These are phyloP conservation scores for Beaufortia kweichowensis DNA, from an alignment of 2,113 vertebrate genomes.

Conservation along the genomic window DNA sequence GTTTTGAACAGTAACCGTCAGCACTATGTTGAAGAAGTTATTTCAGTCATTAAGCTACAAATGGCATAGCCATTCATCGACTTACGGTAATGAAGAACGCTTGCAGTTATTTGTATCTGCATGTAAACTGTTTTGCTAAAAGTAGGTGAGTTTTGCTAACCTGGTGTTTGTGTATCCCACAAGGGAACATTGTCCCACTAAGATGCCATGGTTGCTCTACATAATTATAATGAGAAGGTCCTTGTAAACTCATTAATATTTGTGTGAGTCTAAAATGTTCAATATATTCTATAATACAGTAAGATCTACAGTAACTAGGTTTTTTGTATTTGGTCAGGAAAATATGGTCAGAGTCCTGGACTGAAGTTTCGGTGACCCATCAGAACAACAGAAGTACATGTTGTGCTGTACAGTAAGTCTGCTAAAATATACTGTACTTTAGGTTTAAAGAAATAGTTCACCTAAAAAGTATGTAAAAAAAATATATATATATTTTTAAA, in stretches of 20 bases:
- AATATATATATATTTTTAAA: too few species aligned
- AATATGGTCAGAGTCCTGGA: too few species aligned
- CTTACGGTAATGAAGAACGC: conserved; percentile 67
- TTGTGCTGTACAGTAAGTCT: too few species aligned
- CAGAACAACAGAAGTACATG: too few species aligned
- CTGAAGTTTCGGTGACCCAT: too few species aligned
- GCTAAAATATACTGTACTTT: too few species aligned
- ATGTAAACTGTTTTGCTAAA: conserved; percentile 79
- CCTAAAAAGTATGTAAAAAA: too few species aligned
- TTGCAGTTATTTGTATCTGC: conserved; percentile 69
- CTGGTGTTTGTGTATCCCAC: conserved; percentile 73
- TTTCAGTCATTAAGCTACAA: conserved; percentile 71
- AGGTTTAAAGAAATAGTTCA: too few species aligned
- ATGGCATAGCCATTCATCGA: conserved; percentile 66
- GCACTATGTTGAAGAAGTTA: conserved; percentile 31
- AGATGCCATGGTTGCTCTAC: conserved; percentile 77
- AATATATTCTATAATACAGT: neutral
- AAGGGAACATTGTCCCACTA: conserved; percentile 77
- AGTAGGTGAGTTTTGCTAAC: conserved; percentile 77
- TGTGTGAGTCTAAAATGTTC: conserved; percentile 64
- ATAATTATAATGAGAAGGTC: conserved; percentile 79
- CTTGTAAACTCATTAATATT: conserved; percentile 82
- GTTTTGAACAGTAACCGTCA: conserved; percentile 24
- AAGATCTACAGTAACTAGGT: neutral
- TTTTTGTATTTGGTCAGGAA: too few species aligned